Evolutionary conservation across 2,113 vertebrate species (phyloP).

Genomic region (Amazona vittata): DNA sequence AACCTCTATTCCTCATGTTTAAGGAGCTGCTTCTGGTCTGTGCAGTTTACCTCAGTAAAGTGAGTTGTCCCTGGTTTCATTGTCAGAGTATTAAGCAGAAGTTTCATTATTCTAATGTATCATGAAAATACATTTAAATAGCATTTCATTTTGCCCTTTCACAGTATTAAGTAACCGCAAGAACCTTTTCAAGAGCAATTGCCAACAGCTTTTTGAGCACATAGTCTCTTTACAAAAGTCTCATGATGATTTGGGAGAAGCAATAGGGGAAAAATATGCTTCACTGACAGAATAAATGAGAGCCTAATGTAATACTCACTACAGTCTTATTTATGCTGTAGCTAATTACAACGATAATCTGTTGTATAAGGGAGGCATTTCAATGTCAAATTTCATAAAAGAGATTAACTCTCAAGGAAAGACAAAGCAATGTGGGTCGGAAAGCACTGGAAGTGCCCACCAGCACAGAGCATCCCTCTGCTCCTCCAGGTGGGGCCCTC

Average conservation of each 20-base stretch:
- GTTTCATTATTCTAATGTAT: slow-evolving; percentile 46
- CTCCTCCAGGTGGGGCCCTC: neutral
- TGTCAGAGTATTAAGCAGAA: neutral
- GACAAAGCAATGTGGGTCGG: neutral
- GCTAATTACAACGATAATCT: slow-evolving; percentile 53
- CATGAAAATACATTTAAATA: slow-evolving; percentile 70
- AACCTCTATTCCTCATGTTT: neutral
- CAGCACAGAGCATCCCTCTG: neutral
- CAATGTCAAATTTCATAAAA: slow-evolving; percentile 49
- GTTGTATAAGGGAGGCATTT: slow-evolving; percentile 2
- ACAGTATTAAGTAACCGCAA: slow-evolving; percentile 43
- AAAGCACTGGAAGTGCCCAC: neutral
- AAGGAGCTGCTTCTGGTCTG: neutral
- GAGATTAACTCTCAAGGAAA: slow-evolving; percentile 4
- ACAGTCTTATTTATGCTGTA: slow-evolving; percentile 36
- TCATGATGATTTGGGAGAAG: slow-evolving; percentile 1
- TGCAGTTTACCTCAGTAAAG: slow-evolving; percentile 52
- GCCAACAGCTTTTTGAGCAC: slow-evolving; percentile 63
- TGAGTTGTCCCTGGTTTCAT: slow-evolving; percentile 30
- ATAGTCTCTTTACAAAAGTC: slow-evolving; percentile 12
- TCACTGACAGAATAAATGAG: slow-evolving; percentile 38
- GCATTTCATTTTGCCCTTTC: slow-evolving; percentile 61
- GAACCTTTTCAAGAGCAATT: slow-evolving; percentile 31
- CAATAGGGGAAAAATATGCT: slow-evolving; percentile 16
- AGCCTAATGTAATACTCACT: slow-evolving; percentile 15